These are phyloP conservation scores for Syrrhaptes paradoxus DNA, from an alignment of 2,113 vertebrate species.

Conservation along the genomic window DNA sequence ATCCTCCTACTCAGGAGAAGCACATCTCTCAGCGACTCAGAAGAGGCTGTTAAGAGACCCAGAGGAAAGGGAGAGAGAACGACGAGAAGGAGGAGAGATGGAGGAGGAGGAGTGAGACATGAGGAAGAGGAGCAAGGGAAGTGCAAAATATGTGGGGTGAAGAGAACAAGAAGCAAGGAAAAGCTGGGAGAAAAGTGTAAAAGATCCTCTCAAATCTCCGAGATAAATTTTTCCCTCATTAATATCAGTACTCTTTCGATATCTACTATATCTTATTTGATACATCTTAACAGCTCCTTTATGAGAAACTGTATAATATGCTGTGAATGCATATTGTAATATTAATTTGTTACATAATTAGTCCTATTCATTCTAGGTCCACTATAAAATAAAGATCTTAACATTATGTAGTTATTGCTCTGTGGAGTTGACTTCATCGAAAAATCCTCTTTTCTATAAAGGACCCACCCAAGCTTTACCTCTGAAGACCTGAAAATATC, in stretches of 20 bases:
- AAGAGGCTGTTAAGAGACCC: neutral
- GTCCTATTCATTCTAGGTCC: neutral
- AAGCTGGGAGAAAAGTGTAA: neutral
- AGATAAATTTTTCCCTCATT: neutral
- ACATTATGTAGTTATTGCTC: rapidly evolving
- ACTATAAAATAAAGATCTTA: neutral
- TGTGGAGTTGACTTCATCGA: neutral
- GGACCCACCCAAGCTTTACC: neutral
- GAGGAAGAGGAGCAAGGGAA: neutral
- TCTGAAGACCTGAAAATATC: neutral
- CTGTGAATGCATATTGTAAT: neutral
- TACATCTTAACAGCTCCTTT: neutral
- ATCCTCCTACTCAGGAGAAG: neutral
- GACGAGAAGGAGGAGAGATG: neutral
- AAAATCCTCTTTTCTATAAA: neutral
- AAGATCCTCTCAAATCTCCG: neutral
- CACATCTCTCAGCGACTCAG: neutral
- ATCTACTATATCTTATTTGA: neutral
- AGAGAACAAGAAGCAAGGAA: neutral
- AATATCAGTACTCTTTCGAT: neutral
- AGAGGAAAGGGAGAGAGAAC: neutral
- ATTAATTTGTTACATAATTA: neutral
- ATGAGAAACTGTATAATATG: neutral
- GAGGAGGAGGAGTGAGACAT: neutral
- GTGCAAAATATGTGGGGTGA: neutral